Conservation (phyloP, 2,888 invertebrate species). For the Deilephila elpenor region DNA sequence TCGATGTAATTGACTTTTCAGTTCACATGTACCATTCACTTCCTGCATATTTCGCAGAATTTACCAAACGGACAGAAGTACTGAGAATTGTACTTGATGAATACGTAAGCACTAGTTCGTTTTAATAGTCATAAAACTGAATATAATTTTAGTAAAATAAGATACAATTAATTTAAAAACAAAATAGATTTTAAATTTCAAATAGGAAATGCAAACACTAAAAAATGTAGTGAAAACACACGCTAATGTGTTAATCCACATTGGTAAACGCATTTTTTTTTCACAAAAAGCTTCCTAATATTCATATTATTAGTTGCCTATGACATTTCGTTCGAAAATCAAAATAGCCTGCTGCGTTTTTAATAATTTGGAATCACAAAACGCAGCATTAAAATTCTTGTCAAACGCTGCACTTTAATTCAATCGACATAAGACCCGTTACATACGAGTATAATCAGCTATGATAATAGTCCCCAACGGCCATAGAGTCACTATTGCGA, state of each 20-base stretch:
- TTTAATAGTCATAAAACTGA: not conserved
- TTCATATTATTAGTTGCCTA: too few species aligned
- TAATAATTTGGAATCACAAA: not conserved
- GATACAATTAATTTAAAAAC: too few species aligned
- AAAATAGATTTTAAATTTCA: too few species aligned
- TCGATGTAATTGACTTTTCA: not conserved
- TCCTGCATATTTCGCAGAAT: conserved; percentile 11
- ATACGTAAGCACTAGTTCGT: not conserved
- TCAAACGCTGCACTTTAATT: not conserved
- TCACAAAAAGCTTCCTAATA: too few species aligned
- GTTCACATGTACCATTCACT: conserved; percentile 9
- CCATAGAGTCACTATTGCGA: conserved; percentile 9
- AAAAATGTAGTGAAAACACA: too few species aligned
- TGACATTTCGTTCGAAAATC: too few species aligned
- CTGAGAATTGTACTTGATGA: conserved; percentile 2
- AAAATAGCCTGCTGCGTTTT: not conserved
- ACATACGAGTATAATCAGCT: not conserved
- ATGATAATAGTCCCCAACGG: not conserved
- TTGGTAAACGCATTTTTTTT: too few species aligned
- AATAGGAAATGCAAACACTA: too few species aligned
- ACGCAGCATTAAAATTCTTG: not conserved
- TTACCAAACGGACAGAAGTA: not conserved
- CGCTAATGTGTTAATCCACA: too few species aligned
- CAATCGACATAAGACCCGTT: not conserved
- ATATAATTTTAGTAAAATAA: too few species aligned